Evolutionary conservation across 2,888 invertebrate species (phyloP).

Genomic region (Pyrgus malvae): DNA sequence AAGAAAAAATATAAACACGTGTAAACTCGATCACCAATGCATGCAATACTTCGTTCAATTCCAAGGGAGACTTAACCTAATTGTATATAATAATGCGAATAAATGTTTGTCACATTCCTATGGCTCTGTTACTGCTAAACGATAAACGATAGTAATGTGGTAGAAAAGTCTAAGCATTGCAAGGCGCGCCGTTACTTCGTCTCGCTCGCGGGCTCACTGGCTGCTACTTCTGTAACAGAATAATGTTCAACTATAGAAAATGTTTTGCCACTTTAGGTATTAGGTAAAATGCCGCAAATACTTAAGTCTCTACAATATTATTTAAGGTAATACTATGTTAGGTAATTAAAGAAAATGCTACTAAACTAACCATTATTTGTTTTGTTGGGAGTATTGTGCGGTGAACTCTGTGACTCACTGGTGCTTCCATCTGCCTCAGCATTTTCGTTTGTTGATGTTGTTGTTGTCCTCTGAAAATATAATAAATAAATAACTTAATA

Average conservation of each 20-base stretch:
- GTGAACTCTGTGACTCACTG: slow-evolving; percentile 68
- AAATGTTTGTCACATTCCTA: slow-evolving; percentile 72
- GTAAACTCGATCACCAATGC: slow-evolving; percentile 68
- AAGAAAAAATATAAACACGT: slow-evolving; percentile 44
- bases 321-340: no score
- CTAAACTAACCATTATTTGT: slow-evolving; percentile 59
- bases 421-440: slow-evolving; percentile 70
- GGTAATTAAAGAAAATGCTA: no score
- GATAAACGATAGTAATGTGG: slow-evolving; percentile 49
- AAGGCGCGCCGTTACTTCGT: slow-evolving; percentile 53
- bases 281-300: no score
- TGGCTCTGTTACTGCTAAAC: slow-evolving; percentile 61
- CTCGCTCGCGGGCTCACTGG: slow-evolving; percentile 36
- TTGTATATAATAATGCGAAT: slow-evolving; percentile 68
- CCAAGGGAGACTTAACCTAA: slow-evolving; percentile 72
- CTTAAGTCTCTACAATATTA: no score
- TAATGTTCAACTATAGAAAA: no score
- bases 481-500: background rate
- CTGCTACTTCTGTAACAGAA: slow-evolving; percentile 49
- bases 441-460: slow-evolving; percentile 57
- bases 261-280: no score
- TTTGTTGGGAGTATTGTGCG: slow-evolving; percentile 67
- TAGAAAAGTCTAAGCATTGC: slow-evolving; percentile 57
- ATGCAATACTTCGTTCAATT: slow-evolving; percentile 71
- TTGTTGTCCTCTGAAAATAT: slow-evolving; percentile 43